These are phyloP conservation scores for Euphonia xanthogaster DNA, from an alignment of 2,797 vertebrate species.

Conservation along the genomic window DNA sequence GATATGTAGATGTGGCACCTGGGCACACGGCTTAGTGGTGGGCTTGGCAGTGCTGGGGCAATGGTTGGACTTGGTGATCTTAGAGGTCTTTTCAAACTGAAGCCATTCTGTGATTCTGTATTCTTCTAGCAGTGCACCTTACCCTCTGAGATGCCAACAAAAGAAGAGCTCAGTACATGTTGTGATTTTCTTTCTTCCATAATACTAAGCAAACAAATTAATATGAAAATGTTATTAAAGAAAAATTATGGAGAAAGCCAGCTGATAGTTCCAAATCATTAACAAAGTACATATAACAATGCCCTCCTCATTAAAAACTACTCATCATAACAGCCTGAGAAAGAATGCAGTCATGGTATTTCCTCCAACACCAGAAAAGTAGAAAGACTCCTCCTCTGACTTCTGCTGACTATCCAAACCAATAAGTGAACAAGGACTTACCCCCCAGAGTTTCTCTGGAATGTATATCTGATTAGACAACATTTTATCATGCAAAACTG, in stretches of 20 bases:
- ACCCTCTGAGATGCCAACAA: background rate
- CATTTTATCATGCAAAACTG: background rate
- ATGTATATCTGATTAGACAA: background rate
- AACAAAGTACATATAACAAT: background rate
- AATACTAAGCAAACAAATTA: background rate
- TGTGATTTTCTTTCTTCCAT: background rate
- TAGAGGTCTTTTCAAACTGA: background rate
- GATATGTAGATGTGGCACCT: background rate
- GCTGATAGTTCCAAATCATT: slow-evolving; percentile 11
- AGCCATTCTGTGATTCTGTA: background rate
- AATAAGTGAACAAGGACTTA: background rate
- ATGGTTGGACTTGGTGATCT: background rate
- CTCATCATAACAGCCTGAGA: background rate
- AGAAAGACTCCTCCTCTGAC: background rate
- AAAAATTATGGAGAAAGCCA: background rate
- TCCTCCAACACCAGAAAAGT: background rate
- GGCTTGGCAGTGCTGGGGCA: background rate
- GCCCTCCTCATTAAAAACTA: background rate
- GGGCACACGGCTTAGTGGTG: background rate
- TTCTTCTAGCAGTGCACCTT: background rate
- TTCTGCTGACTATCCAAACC: background rate
- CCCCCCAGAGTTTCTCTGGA: background rate
- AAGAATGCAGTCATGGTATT: background rate
- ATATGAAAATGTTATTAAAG: background rate
- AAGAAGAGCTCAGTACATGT: background rate